These are phyloP conservation scores for Hylaeus volcanicus DNA, from an alignment of 1,140 invertebrate genomes.

Conservation along the genomic window DNA sequence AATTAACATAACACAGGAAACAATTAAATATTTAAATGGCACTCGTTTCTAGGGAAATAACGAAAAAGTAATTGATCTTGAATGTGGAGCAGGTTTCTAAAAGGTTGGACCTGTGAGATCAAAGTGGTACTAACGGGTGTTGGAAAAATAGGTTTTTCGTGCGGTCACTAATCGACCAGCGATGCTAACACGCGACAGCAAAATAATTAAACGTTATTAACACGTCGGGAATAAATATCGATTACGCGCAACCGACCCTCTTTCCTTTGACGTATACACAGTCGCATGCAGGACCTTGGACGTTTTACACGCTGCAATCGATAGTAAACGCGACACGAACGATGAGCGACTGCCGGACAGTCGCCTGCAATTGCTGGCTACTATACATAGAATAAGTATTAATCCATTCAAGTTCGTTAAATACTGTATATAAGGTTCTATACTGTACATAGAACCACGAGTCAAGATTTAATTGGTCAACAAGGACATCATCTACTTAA, in stretches of 20 bases:
- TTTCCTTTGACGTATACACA: constrained; percentile 51
- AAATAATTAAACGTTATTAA: constrained; percentile 62
- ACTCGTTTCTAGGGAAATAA: too few relatives aligned
- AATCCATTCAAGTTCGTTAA: too few relatives aligned
- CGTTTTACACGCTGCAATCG: constrained; percentile 58
- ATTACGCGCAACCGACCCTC: constrained; percentile 45
- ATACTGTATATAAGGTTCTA: too few relatives aligned
- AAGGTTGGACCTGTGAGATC: neutral
- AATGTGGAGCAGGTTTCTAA: too few relatives aligned
- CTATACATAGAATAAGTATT: too few relatives aligned
- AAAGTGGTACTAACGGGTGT: neutral
- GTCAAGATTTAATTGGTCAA: too few relatives aligned
- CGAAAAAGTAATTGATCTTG: too few relatives aligned
- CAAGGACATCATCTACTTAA: too few relatives aligned
- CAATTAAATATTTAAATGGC: too few relatives aligned
- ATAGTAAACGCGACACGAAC: constrained; percentile 43
- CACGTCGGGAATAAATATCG: constrained; percentile 64
- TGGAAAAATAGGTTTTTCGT: neutral
- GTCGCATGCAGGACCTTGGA: constrained; percentile 62
- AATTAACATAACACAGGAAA: too few relatives aligned
- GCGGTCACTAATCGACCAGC: constrained; percentile 37
- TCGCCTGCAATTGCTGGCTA: constrained; percentile 2
- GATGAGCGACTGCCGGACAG: constrained; percentile 32
- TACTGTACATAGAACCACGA: too few relatives aligned
- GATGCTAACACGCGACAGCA: constrained; percentile 33